These are phyloP conservation scores for Pogoniulus pusillus DNA, from an alignment of 2,797 vertebrate species.

Conservation along the genomic window DNA sequence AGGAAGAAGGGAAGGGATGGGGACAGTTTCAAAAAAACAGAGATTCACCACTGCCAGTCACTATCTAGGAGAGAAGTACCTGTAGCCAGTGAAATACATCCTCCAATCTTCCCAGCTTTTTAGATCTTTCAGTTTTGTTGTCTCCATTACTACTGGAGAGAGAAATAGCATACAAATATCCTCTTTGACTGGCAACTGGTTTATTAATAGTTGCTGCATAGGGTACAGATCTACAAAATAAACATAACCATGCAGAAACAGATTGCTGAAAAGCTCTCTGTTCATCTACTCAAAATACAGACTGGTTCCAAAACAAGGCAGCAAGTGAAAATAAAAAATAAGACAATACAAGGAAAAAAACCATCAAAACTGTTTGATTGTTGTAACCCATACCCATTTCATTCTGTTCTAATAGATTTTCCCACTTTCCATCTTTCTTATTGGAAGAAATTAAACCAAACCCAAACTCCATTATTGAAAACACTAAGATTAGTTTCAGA, in stretches of 20 bases:
- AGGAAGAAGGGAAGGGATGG: neutral
- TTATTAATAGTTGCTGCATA: neutral
- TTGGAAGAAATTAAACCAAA: neutral
- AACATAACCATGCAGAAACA: neutral
- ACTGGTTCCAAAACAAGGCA: neutral
- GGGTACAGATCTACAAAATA: neutral
- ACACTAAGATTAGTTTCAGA: neutral
- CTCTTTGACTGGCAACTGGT: neutral
- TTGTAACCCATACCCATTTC: neutral
- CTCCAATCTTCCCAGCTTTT: neutral
- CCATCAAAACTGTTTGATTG: fast-evolving
- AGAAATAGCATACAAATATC: neutral
- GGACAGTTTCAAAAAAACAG: neutral
- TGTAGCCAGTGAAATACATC: neutral
- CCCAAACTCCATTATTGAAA: neutral
- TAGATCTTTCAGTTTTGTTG: neutral
- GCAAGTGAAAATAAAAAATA: neutral
- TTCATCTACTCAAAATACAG: neutral
- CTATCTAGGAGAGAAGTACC: neutral
- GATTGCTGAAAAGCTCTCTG: neutral
- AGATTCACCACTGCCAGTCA: neutral
- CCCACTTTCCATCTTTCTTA: neutral
- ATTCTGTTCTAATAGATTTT: neutral
- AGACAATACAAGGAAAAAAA: neutral
- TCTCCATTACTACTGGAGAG: neutral